Evolutionary conservation across 1,140 invertebrate species (phyloP).

Genomic region (Drosophila dunni): DNA sequence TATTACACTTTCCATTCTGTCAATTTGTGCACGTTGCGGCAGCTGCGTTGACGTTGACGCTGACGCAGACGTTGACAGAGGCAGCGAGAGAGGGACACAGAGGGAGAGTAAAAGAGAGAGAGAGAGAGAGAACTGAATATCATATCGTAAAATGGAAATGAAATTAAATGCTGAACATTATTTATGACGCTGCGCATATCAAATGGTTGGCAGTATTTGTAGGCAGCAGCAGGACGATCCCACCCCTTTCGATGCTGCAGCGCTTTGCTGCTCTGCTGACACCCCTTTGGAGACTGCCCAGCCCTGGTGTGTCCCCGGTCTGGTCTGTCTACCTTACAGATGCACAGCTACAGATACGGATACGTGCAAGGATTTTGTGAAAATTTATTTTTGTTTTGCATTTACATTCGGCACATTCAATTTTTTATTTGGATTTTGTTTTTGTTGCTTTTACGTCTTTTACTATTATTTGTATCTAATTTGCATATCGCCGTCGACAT

Average conservation of each 20-base stretch:
- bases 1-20: slow-evolving; percentile 81
- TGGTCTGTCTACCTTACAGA: slow-evolving; percentile 35
- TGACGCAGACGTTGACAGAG: slow-evolving; percentile 1
- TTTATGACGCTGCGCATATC: slow-evolving; percentile 81
- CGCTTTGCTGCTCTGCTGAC: slow-evolving; percentile 49
- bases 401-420: slow-evolving; percentile 59
- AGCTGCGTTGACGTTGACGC: slow-evolving; percentile 19
- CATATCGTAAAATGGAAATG: slow-evolving; percentile 83
- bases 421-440: slow-evolving; percentile 29
- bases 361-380: slow-evolving; percentile 63
- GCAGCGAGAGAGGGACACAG: background rate
- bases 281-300: slow-evolving; percentile 41
- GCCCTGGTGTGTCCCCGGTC: background rate
- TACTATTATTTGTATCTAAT: slow-evolving; percentile 82
- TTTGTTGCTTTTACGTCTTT: slow-evolving; percentile 38
- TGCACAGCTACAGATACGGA: slow-evolving; percentile 39
- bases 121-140: slow-evolving; percentile 52
- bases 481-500: slow-evolving; percentile 75
- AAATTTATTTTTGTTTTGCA: slow-evolving; percentile 77
- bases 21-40: slow-evolving; percentile 51
- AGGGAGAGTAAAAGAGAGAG: background rate
- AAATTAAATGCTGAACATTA: slow-evolving; percentile 83
- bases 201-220: slow-evolving; percentile 55
- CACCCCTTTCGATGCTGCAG: slow-evolving; percentile 38
- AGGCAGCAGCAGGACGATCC: slow-evolving; percentile 12